These are phyloP conservation scores for Barnardius zonarius DNA, from an alignment of 2,113 vertebrate genomes.

Conservation along the genomic window DNA sequence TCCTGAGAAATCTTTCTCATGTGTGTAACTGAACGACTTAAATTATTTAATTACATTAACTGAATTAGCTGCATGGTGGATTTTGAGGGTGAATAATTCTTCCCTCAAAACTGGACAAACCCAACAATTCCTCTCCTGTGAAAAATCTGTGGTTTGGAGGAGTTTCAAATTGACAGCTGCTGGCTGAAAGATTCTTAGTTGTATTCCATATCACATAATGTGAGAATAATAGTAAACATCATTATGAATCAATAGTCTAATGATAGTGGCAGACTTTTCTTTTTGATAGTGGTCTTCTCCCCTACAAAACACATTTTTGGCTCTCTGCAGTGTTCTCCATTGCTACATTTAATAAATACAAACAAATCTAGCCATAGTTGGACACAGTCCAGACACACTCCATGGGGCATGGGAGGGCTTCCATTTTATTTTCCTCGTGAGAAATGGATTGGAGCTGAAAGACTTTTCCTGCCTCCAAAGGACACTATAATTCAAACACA, in stretches of 20 bases:
- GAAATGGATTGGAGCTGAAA: conserved; percentile 4
- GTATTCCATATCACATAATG: background rate
- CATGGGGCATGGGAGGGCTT: background rate
- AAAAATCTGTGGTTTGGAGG: background rate
- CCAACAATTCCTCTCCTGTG: background rate
- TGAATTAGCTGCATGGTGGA: background rate
- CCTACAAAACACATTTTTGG: background rate
- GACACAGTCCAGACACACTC: background rate
- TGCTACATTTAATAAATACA: conserved; percentile 16
- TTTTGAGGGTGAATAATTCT: background rate
- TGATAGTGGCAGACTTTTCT: background rate
- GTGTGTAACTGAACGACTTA: background rate
- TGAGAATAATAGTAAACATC: background rate
- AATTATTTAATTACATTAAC: background rate
- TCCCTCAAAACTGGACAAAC: background rate
- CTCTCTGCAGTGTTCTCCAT: background rate
- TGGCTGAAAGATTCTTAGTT: background rate
- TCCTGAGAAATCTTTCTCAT: background rate
- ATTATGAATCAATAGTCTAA: fast-evolving
- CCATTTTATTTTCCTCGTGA: conserved; percentile 48
- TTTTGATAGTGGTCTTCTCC: background rate
- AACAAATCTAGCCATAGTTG: background rate
- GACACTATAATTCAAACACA: background rate
- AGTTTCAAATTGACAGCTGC: background rate
- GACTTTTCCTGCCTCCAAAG: conserved; percentile 33